A percentile compares a stretch with the other conserved stretches of the same genome.
Evolutionary conservation across 2,888 invertebrate genomes (phyloP).

Genomic region (Sericinus montela): DNA sequence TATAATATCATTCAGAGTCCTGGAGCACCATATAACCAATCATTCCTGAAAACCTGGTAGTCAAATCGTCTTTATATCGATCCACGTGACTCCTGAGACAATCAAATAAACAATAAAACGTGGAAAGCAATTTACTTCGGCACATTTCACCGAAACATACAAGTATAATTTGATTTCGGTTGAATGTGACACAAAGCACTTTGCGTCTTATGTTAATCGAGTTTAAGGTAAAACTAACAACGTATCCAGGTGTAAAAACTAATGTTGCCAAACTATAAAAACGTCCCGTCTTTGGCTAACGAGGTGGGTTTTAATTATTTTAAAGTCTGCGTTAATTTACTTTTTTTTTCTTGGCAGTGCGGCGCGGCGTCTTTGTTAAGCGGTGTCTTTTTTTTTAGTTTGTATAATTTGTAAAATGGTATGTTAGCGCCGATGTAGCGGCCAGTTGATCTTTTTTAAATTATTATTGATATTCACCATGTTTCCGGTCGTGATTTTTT

Average conservation of each 20-base stretch:
- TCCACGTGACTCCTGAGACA: constrained; percentile 28
- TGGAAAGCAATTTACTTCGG: constrained; percentile 53
- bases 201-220: constrained; percentile 24
- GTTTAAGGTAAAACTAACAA: not conserved
- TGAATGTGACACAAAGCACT: constrained; percentile 15
- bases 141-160: constrained; percentile 40
- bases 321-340: constrained; percentile 69
- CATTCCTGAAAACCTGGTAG: constrained; percentile 22
- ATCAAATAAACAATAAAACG: constrained; percentile 71
- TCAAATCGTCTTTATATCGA: constrained; percentile 15
- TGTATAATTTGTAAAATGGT: constrained; percentile 74
- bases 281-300: constrained; percentile 56
- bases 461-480: constrained; percentile 55
- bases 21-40: not conserved
- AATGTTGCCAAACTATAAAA: constrained; percentile 44
- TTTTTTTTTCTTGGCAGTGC: constrained; percentile 52
- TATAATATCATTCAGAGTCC: too few species aligned
- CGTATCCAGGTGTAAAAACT: constrained; percentile 21
- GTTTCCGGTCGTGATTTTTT: constrained; percentile 54
- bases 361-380: constrained; percentile 55
- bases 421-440: constrained; percentile 63
- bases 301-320: constrained; percentile 74
- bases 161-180: constrained; percentile 4
- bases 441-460: constrained; percentile 53
- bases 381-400: constrained; percentile 47